Conservation (phyloP, 2,888 invertebrate genomes). For the Pasiphila rectangulata region DNA sequence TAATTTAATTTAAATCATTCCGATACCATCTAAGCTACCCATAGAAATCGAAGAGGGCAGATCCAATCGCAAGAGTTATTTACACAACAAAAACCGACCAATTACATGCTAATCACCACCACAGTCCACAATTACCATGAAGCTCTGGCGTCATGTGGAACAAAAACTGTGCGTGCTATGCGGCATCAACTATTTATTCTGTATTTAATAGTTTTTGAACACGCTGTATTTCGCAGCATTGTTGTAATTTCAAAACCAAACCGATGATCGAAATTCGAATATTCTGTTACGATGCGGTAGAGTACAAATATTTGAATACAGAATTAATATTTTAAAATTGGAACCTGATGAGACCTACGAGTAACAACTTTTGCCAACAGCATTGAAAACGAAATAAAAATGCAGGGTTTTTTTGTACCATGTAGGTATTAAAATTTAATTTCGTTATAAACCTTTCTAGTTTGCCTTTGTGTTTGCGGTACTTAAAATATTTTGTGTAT, state of each 20-base stretch:
- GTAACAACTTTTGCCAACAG: too few species aligned
- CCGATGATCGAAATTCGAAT: too few species aligned
- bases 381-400: too few species aligned
- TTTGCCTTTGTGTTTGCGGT: too few species aligned
- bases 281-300: neutral
- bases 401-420: too few species aligned
- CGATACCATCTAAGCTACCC: conserved; percentile 17
- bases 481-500: too few species aligned
- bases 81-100: conserved; percentile 48
- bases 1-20: neutral
- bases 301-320: neutral
- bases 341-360: too few species aligned
- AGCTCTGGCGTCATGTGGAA: conserved; percentile 21
- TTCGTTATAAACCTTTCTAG: too few species aligned
- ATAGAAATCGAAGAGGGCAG: conserved; percentile 38
- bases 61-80: conserved; percentile 47
- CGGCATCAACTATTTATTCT: conserved; percentile 9
- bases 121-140: conserved; percentile 58
- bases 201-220: conserved; percentile 14
- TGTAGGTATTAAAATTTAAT: too few species aligned
- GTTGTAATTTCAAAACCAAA: too few species aligned
- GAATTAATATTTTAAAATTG: too few species aligned
- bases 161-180: conserved; percentile 20
- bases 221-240: too few species aligned
- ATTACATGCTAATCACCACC: conserved; percentile 69